Evolutionary conservation across 1,140 invertebrate species (phyloP), one percentile per base, ranked within the genome.

Genomic region (Drosophila ohnishii): DNA sequence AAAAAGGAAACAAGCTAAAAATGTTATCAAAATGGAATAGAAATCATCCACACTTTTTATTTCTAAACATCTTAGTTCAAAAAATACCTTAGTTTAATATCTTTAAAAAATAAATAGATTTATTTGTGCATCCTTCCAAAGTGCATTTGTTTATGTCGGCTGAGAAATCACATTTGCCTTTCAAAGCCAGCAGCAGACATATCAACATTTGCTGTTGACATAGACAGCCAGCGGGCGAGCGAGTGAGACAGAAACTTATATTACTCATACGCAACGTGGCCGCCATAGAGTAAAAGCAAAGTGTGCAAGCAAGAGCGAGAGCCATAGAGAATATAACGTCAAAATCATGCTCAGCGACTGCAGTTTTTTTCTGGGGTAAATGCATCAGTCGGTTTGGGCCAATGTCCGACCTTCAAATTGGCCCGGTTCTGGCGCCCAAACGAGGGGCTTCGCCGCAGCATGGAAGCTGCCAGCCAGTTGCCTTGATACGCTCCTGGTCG

Each of bases 321-420:
- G 11, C 3, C 22, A 8, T 6, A 35, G 13, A 34, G 19, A 48
- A 48, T 9, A 53, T 53, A 53, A 53, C 42, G 34, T 42, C 34
- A 30, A 13, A 47, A 35, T 75, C 9, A 59, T 22, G 16, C 34
- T 56, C 40, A 45, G 45, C 40, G 45, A 50, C 28, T 57, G 65
- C 66, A 48, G 35, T 58, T 62, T 75, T 65, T 77, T 82, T 74
- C 66, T 80, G 57, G 75, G 79, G 65, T 72, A 76, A 79, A 79
- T 69, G 79, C 64, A 77, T 57, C 66, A 30, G 61, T 75, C 61
- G 62, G 42, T 42, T 78, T 71, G 67, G 67, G 81, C 73, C 76
- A 79, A 79, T 82, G 79, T 73, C 75, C 76, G 81, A 82, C 81
- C 80, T 85, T 83, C 79, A 84, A 69, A 58, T 63, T 63, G 73